Evolutionary conservation across 2,888 invertebrate species (phyloP).

Genomic region (Xanthia icteritia): DNA sequence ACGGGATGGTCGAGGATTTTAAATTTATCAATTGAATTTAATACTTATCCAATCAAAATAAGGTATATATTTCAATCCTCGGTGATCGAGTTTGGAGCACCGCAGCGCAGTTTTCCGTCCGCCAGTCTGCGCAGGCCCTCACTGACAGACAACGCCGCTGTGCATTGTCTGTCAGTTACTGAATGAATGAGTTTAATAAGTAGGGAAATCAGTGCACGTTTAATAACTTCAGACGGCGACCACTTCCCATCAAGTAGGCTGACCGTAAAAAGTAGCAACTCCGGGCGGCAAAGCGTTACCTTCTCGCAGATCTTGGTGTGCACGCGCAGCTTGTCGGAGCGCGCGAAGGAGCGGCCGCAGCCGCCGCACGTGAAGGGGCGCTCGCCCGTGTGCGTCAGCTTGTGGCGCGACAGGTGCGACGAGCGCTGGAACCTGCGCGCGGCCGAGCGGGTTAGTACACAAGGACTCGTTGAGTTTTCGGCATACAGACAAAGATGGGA

Average conservation of each 20-base stretch:
- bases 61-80: too few relatives aligned
- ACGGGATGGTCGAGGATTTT: too few relatives aligned
- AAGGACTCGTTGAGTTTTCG: too few relatives aligned
- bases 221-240: background rate
- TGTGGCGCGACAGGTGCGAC: conserved; percentile 92
- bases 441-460: too few relatives aligned
- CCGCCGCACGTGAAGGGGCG: conserved; percentile 92
- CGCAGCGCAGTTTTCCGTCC: too few relatives aligned
- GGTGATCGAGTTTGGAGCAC: too few relatives aligned
- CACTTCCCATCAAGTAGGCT: background rate
- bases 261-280: background rate
- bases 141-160: background rate
- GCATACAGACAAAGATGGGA: background rate
- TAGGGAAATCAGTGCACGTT: background rate
- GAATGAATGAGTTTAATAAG: background rate
- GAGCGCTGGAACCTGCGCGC: conserved; percentile 91
- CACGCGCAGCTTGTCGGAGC: conserved; percentile 93
- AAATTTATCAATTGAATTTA: too few relatives aligned
- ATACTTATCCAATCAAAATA: too few relatives aligned
- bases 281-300: conserved; percentile 65
- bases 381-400: conserved; percentile 93
- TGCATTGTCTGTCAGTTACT: background rate
- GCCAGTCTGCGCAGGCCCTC: background rate
- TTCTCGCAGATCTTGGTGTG: conserved; percentile 91
- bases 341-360: conserved; percentile 93